These are phyloP conservation scores for Bombus difficillimus DNA, from an alignment of 1,140 invertebrate species.

Conservation along the genomic window DNA sequence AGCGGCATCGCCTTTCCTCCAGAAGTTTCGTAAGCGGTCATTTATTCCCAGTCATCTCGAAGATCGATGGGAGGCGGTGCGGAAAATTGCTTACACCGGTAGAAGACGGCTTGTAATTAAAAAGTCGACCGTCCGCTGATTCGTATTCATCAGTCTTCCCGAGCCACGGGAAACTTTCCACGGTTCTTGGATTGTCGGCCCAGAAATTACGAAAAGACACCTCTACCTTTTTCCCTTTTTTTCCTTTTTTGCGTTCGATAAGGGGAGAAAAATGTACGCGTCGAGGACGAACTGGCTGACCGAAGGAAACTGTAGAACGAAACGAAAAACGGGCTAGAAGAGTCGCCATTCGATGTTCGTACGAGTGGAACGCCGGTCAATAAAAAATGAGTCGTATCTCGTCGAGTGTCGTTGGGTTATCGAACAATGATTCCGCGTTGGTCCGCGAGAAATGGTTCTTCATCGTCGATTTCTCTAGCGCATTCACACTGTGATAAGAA, in stretches of 20 bases:
- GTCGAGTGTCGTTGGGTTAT: not conserved
- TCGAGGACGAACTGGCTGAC: not conserved
- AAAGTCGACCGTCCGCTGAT: slow-evolving; percentile 52
- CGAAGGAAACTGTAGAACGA: not conserved
- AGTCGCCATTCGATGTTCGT: not conserved
- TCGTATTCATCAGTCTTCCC: slow-evolving; percentile 56
- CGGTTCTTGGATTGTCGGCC: not conserved
- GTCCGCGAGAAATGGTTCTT: not conserved
- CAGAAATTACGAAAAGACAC: slow-evolving; percentile 2
- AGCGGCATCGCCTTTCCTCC: slow-evolving; percentile 12
- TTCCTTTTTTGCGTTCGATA: not conserved
- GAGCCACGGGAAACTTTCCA: slow-evolving; percentile 37
- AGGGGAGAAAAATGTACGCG: not conserved
- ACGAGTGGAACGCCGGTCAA: not conserved
- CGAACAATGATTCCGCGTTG: not conserved
- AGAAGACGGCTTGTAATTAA: slow-evolving; percentile 46
- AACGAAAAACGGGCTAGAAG: not conserved
- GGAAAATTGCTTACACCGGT: slow-evolving; percentile 57
- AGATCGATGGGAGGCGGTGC: slow-evolving; percentile 40
- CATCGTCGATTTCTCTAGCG: not conserved
- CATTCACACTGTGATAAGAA: not conserved
- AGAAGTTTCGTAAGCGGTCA: slow-evolving; percentile 37
- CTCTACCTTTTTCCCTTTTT: too few relatives aligned
- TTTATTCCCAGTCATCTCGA: slow-evolving; percentile 33
- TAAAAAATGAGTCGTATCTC: not conserved